Evolutionary conservation across 1,140 invertebrate genomes (phyloP), one percentile per base, ranked within the genome.

Genomic region (Mycetomoellerius zeteki): DNA sequence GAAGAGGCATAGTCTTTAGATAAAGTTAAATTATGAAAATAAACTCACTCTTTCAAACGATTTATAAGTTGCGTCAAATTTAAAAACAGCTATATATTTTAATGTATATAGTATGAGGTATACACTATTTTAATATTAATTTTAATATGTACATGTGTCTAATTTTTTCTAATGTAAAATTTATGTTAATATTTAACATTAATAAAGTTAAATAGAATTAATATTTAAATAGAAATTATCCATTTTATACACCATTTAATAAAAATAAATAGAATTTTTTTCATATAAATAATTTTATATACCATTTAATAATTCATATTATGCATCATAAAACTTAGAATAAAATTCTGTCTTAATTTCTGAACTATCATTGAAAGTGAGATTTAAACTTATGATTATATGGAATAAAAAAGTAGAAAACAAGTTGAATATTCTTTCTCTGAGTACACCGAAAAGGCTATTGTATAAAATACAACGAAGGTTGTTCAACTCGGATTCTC

Each of bases 401-500:
- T 6, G 21, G 7, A 56, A 8, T 62, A 7, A 16, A 58, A 21
- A 47, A 54, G 14, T 54, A 33, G 2, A 10, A 65, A 65, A 7
- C 8, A 50, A 3, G 27, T n/a, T 47, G 16, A 64, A 62, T 60
- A 16, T 60, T 60, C 2, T 2, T n/a, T 62, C 21, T 24, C 7
- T 14, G 8, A 56, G 14, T 16, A 16, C 2, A 1, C 7, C 8
- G 3, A 37, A 27, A 4, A 5, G 10, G 43, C 14, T 50, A 12
- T 37, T 58, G 1, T 76, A 14, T 58, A 14, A 14, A 58, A 58
- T 0, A 24, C 21, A 7, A 12, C 8, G 56, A 1, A 3, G n/a
- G 16, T 54, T 47, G 8, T 30, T 77, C 10, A 47, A 62, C 52
- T 64, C 16, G 37, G 8, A 62, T 62, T 77, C 24, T 64, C 75